A percentile compares a stretch with the other conserved stretches of the same genome.
Evolutionary conservation across 2,888 invertebrate genomes (phyloP).

Genomic region (Lasius fuliginosus): DNA sequence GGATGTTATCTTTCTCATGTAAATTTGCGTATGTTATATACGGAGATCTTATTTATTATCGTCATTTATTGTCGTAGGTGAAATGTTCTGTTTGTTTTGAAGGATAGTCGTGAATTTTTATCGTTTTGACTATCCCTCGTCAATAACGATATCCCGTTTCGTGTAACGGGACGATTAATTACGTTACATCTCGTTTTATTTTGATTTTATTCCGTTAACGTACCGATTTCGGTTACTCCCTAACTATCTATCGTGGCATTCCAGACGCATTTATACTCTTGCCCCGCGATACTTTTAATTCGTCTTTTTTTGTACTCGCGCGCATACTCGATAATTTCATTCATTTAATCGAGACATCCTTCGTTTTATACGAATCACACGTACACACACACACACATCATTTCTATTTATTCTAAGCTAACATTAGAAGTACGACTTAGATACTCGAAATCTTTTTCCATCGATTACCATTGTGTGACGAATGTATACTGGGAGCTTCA

Average conservation of each 20-base stretch:
- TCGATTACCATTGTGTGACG: slow-evolving; percentile 13
- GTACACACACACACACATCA: neutral
- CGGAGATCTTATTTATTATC: slow-evolving; percentile 21
- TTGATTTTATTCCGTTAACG: slow-evolving; percentile 30
- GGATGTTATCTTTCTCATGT: neutral
- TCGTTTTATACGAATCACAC: neutral
- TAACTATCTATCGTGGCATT: slow-evolving; percentile 41
- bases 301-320: neutral
- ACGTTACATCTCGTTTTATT: neutral
- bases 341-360: neutral
- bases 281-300: slow-evolving; percentile 24
- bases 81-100: neutral
- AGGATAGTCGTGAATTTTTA: slow-evolving; percentile 15
- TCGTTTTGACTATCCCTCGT: neutral
- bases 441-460: slow-evolving; percentile 16
- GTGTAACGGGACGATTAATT: neutral
- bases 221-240: slow-evolving; percentile 19
- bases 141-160: neutral
- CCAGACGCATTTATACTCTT: slow-evolving; percentile 54
- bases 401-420: slow-evolving; percentile 33
- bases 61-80: slow-evolving; percentile 11
- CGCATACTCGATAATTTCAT: slow-evolving; percentile 4
- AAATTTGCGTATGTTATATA: neutral
- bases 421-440: slow-evolving; percentile 9
- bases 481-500: neutral